Evolutionary conservation across 2,797 vertebrate genomes (phyloP).

Genomic region (Tokudaia muenninki): DNA sequence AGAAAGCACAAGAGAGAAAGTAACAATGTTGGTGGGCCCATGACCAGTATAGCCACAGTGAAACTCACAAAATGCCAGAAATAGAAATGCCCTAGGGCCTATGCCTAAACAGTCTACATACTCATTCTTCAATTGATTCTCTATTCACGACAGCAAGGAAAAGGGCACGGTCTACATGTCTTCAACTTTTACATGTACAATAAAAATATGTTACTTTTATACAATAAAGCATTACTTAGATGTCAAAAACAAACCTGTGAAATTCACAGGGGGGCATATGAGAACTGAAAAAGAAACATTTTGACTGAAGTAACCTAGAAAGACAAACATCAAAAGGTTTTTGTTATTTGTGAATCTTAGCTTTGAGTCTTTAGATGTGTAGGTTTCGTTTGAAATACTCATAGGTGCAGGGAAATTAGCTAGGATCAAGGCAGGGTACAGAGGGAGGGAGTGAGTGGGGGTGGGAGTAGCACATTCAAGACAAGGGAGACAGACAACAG

Average conservation of each 20-base stretch:
- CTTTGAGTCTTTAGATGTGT: background rate
- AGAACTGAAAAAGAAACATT: background rate
- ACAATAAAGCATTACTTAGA: background rate
- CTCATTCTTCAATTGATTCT: background rate
- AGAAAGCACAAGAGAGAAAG: background rate
- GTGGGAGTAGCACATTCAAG: background rate
- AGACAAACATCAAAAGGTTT: background rate
- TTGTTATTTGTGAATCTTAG: background rate
- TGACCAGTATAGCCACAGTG: too few species aligned
- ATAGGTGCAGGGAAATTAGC: background rate
- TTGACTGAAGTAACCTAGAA: background rate
- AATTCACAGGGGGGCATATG: background rate
- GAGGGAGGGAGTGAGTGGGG: fast-evolving
- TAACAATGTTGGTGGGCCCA: background rate
- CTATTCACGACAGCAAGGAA: background rate
- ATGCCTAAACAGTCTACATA: background rate
- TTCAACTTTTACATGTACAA: background rate
- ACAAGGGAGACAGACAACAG: background rate
- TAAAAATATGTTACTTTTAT: background rate
- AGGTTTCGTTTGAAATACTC: background rate
- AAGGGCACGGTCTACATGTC: background rate
- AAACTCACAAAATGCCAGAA: background rate
- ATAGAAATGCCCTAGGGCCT: background rate
- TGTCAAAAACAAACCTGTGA: background rate
- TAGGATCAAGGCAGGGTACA: too few species aligned